Conservation (phyloP, 2,113 vertebrate genomes). For the Megalops atlanticus region DNA sequence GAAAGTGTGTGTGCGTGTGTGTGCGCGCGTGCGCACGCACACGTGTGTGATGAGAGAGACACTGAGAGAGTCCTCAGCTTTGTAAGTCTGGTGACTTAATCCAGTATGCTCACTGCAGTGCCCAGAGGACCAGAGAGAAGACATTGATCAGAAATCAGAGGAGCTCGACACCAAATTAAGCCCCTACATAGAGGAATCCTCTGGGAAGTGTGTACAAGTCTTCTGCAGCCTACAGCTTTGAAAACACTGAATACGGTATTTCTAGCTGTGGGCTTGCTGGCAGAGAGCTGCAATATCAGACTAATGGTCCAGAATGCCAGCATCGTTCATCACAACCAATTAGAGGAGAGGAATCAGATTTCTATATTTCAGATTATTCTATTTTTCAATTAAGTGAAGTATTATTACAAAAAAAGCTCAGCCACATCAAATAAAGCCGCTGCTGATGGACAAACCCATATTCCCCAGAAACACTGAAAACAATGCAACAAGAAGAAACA, state of each 20-base stretch:
- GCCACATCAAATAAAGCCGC: neutral
- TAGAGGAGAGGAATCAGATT: neutral
- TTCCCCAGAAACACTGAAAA: neutral
- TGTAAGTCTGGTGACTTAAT: slow-evolving; percentile 8
- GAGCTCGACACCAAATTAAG: slow-evolving; percentile 26
- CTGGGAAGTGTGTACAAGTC: slow-evolving; percentile 11
- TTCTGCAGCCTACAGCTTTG: slow-evolving; percentile 2
- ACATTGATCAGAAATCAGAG: slow-evolving; percentile 28
- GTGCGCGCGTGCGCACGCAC: neutral
- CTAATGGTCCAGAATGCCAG: neutral
- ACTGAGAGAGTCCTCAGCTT: neutral
- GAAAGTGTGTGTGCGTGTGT: neutral
- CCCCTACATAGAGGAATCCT: neutral
- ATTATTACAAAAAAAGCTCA: neutral
- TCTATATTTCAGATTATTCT: neutral
- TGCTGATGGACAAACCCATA: neutral
- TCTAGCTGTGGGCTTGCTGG: neutral
- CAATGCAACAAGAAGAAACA: no score
- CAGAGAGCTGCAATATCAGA: neutral
- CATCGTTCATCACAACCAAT: slow-evolving; percentile 19
- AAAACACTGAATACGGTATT: slow-evolving; percentile 5
- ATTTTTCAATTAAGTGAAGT: neutral
- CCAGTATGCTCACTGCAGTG: slow-evolving; percentile 12
- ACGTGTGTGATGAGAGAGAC: no score
- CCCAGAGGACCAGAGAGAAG: neutral